Conservation (phyloP, 2,113 vertebrate species). For the Boulengerochromis microlepis region DNA sequence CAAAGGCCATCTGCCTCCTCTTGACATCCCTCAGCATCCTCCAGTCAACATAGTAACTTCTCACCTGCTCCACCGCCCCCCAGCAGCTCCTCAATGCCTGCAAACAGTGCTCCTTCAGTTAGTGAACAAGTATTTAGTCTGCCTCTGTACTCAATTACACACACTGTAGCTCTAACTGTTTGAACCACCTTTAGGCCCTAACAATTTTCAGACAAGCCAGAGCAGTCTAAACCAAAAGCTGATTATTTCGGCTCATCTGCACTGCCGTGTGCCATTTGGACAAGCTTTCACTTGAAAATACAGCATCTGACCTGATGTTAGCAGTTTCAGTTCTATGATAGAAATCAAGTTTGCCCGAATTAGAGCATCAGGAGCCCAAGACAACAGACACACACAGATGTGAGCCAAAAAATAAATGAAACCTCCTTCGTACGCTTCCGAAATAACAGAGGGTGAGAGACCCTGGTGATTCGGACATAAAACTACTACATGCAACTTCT, state of each 20-base stretch:
- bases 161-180: neutral
- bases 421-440: neutral
- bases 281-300: neutral
- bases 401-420: neutral
- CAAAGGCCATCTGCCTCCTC: conserved; percentile 84
- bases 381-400: neutral
- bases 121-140: neutral
- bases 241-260: neutral
- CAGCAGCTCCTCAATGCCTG: conserved; percentile 66
- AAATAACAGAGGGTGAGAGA: neutral
- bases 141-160: neutral
- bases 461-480: neutral
- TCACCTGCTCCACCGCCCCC: conserved; percentile 62
- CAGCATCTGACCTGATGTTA: neutral
- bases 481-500: neutral
- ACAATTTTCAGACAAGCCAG: neutral
- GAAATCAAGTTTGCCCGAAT: neutral
- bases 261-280: neutral
- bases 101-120: neutral
- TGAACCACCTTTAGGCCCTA: neutral
- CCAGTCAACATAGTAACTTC: conserved; percentile 89
- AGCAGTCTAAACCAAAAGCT: neutral
- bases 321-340: neutral
- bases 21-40: conserved; percentile 92
- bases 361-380: neutral